Evolutionary conservation across 2,888 invertebrate genomes (phyloP).

Genomic region (Phyllotreta cruciferae): DNA sequence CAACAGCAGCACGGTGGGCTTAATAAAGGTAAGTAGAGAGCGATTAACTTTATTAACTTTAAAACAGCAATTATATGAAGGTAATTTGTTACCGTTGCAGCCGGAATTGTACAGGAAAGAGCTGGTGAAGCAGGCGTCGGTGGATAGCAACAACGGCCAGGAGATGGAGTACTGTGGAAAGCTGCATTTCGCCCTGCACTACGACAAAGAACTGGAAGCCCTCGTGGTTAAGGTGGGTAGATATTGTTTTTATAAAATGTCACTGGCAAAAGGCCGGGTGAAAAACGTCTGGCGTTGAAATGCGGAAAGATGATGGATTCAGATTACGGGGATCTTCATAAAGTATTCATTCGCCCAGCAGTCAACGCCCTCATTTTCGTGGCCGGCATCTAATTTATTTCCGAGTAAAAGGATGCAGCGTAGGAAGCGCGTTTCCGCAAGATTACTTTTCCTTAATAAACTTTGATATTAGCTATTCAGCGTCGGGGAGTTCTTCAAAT

Average conservation of each 20-base stretch:
- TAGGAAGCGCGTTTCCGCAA: too few species aligned
- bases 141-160: conserved; percentile 69
- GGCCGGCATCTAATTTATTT: too few species aligned
- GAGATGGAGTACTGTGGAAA: conserved; percentile 81
- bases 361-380: too few species aligned
- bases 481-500: too few species aligned
- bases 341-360: too few species aligned
- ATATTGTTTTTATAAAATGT: conserved; percentile 6
- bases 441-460: too few species aligned
- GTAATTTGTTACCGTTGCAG: conserved; percentile 57
- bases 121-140: conserved; percentile 74
- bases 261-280: not conserved
- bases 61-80: too few species aligned
- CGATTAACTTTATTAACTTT: not conserved
- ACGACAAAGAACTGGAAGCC: conserved; percentile 81
- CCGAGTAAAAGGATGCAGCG: too few species aligned
- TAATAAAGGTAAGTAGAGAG: conserved; percentile 70
- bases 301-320: conserved; percentile 1
- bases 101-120: conserved; percentile 81
- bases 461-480: too few species aligned
- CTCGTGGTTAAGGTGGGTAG: conserved; percentile 76
- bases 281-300: conserved; percentile 8
- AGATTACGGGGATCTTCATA: too few species aligned
- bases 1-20: conserved; percentile 75
- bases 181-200: conserved; percentile 80